Base-by-base conservation (phyloP, 2,888 invertebrate genomes). In the Chrysotoxum bicinctum region DNA sequence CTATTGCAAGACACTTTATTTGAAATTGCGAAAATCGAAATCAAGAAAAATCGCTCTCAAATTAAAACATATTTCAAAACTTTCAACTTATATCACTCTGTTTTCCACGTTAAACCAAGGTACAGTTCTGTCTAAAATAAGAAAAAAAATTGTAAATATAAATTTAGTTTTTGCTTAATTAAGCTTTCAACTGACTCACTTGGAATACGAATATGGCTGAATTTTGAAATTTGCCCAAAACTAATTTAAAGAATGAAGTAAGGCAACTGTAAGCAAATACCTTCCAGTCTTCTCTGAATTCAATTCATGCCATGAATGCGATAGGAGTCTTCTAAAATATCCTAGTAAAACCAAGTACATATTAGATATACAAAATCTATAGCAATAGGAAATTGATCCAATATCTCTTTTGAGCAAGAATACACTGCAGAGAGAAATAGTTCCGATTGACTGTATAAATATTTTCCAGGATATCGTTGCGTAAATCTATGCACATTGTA, bases 401-500 rank as follows among this genome's bases (percentile, higher is more conserved):
- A 37, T 58, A 16, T 62, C 6, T 43, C 6, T 21, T 40, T 21
- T 45, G 21, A 1, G 6, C 10, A 12, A 48, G 0, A 23, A 48
- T 3, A 45, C 7, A 23, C 1, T 0, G 3, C 2, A 40, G 21
- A 60, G 3, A 26, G 23, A 43, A 40, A 26, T 45, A 26, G 5
- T 10, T 30, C n/a, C 12, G 26, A 26, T 10, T 43, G 30, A 21
- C 19, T 64, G 8, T 16, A 66, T 48, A 66, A 45, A 52, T 64
- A 45, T 48, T 48, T 52, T 50, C n/a, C 45, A 21, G 52, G 68
- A 43, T 52, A 35, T 54, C 40, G 45, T 62, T 68, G 19, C 43
- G 73, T 16, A 58, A 83, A 62, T 79, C 70, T 72, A 72, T 76
- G 79, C 79, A 84, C 70, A 84, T 66, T 79, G 70, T 52, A 50